Evolutionary conservation across 2,113 vertebrate species (phyloP).

Genomic region (Naja naja): DNA sequence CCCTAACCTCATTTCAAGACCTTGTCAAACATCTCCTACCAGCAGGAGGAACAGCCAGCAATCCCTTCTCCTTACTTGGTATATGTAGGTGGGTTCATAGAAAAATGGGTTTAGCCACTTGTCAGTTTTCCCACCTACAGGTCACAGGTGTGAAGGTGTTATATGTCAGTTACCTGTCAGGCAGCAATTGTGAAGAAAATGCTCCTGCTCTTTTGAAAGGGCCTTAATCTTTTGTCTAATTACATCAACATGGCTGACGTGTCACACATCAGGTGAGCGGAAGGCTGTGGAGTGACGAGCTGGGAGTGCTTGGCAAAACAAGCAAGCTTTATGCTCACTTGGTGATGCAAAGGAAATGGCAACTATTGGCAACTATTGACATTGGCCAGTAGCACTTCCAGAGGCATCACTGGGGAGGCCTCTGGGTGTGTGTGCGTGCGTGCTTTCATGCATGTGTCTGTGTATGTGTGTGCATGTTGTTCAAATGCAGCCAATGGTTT

Average conservation of each 20-base stretch:
- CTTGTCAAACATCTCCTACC: background rate
- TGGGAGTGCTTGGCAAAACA: background rate
- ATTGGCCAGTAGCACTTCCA: background rate
- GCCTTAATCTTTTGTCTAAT: background rate
- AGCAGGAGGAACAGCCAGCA: background rate
- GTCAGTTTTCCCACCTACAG: background rate
- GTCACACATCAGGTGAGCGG: background rate
- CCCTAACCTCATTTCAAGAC: background rate
- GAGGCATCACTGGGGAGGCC: background rate
- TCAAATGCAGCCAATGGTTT: background rate
- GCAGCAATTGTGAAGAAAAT: background rate
- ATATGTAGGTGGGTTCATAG: background rate
- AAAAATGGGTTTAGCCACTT: background rate
- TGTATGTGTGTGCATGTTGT: too few species aligned
- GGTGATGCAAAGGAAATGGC: background rate
- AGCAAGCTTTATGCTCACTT: background rate
- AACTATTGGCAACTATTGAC: background rate
- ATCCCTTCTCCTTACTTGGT: background rate
- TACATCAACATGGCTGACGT: background rate
- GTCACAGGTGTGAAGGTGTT: background rate
- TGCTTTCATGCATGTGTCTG: too few species aligned
- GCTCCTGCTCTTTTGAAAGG: background rate
- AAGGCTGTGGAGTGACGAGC: background rate
- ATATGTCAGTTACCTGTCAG: background rate
- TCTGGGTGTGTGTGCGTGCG: too few species aligned